Percentiles rank a stretch among this genome's conserved stretches.
These are phyloP conservation scores for Esox niger DNA, from an alignment of 2,113 vertebrate genomes.

Conservation along the genomic window DNA sequence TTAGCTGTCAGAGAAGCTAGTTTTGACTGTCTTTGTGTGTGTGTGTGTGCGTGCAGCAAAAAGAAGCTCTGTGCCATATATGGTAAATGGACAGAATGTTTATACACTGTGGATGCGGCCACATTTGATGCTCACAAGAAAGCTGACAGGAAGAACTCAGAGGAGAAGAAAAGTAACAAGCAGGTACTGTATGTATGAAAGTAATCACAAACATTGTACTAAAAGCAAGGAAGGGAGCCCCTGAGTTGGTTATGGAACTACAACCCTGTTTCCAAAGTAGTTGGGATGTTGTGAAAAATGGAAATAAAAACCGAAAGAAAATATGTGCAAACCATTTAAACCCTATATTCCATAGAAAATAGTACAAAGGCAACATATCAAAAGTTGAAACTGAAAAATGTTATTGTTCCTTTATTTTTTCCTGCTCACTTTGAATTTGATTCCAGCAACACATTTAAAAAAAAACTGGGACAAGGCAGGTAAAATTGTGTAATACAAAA, in stretches of 20 bases:
- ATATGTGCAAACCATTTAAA: no score
- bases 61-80: slow-evolving; percentile 92
- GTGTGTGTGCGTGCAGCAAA: slow-evolving; percentile 77
- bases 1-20: background rate
- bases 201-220: background rate
- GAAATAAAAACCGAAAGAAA: no score
- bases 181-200: slow-evolving; percentile 73
- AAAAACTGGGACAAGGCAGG: no score
- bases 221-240: background rate
- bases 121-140: slow-evolving; percentile 89
- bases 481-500: no score
- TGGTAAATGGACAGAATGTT: slow-evolving; percentile 96
- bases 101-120: slow-evolving; percentile 84
- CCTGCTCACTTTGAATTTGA: no score
- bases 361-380: no score
- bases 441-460: no score
- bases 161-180: slow-evolving; percentile 88
- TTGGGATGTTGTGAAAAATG: no score
- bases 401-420: no score
- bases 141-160: slow-evolving; percentile 83
- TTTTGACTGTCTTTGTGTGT: slow-evolving; percentile 15
- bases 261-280: no score
- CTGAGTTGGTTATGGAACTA: background rate
- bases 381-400: no score
- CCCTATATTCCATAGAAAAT: no score